phyloP scores from a whole-genome alignment of 2,797 vertebrate genomes.

The Sebastiscus albofasciatus region DNA sequence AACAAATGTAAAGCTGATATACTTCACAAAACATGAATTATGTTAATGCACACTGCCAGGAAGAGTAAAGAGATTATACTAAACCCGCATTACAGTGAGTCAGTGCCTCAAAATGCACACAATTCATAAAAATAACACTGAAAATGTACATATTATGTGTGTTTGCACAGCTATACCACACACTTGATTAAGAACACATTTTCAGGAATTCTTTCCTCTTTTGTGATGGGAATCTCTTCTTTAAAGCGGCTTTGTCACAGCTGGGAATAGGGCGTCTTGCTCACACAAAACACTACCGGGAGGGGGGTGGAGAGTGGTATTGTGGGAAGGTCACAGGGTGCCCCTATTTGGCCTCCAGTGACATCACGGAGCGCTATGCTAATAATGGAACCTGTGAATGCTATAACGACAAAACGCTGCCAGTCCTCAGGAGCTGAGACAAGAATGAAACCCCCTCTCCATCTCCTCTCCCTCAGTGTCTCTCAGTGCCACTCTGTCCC shows the following conservation, averaged over 20 bases:
- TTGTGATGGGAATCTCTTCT: conserved; percentile 52
- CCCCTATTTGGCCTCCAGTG: conserved; percentile 75
- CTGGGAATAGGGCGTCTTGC: conserved; percentile 61
- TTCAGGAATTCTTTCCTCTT: conserved; percentile 43
- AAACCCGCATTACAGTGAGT: conserved; percentile 17
- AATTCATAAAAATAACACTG: conserved; percentile 12
- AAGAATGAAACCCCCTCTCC: conserved; percentile 45
- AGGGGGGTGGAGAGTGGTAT: conserved; percentile 55
- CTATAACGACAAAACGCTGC: conserved; percentile 51
- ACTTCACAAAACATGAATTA: conserved; percentile 40
- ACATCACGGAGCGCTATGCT: conserved; percentile 71
- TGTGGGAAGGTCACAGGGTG: conserved; percentile 79
- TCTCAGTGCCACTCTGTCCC: conserved; percentile 60
- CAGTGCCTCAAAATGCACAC: conserved; percentile 16
- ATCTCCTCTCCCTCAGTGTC: conserved; percentile 41
- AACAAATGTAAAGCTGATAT: conserved; percentile 28
- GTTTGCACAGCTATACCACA: conserved; percentile 16
- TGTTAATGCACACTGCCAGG: conserved; percentile 15
- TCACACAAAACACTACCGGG: conserved; percentile 65
- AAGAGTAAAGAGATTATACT: conserved; percentile 33
- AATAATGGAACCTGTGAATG: conserved; percentile 75
- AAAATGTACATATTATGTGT: background rate
- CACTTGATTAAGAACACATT: conserved; percentile 21
- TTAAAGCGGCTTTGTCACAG: conserved; percentile 71
- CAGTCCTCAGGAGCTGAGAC: conserved; percentile 51